Conservation (phyloP, 2,888 invertebrate species). For the Phania funesta region DNA sequence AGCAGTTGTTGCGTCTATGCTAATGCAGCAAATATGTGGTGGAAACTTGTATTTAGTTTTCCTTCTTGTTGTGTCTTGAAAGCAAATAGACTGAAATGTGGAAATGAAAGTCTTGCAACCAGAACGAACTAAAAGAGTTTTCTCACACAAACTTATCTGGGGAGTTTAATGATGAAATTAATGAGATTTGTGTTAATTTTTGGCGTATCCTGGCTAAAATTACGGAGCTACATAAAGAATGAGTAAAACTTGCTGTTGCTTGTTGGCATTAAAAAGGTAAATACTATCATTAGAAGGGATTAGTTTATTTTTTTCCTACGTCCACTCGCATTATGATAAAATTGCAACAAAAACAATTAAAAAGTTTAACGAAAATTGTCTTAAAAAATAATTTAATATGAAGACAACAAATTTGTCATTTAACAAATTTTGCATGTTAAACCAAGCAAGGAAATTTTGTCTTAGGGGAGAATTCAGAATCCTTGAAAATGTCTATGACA, state of each 20-base stretch:
- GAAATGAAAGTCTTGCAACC: slow-evolving; percentile 53
- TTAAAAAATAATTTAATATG: neutral
- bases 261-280: slow-evolving; percentile 20
- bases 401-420: too few relatives aligned
- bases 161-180: slow-evolving; percentile 68
- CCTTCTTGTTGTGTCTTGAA: neutral
- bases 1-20: slow-evolving; percentile 42
- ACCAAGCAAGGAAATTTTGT: too few relatives aligned
- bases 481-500: too few relatives aligned
- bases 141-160: slow-evolving; percentile 63
- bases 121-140: slow-evolving; percentile 4
- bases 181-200: slow-evolving; percentile 68
- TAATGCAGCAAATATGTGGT: slow-evolving; percentile 28
- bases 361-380: neutral
- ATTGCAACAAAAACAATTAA: neutral
- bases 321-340: neutral
- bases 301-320: neutral
- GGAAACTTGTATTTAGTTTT: slow-evolving; percentile 15
- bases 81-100: slow-evolving; percentile 37
- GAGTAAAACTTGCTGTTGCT: neutral
- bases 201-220: slow-evolving; percentile 25
- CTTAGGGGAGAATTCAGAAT: too few relatives aligned
- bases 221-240: neutral
- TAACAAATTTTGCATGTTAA: too few relatives aligned
- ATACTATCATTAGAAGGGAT: slow-evolving; percentile 33